Evolutionary conservation across 2,888 invertebrate species (phyloP).

Genomic region (Pseudeuparius sepicola): DNA sequence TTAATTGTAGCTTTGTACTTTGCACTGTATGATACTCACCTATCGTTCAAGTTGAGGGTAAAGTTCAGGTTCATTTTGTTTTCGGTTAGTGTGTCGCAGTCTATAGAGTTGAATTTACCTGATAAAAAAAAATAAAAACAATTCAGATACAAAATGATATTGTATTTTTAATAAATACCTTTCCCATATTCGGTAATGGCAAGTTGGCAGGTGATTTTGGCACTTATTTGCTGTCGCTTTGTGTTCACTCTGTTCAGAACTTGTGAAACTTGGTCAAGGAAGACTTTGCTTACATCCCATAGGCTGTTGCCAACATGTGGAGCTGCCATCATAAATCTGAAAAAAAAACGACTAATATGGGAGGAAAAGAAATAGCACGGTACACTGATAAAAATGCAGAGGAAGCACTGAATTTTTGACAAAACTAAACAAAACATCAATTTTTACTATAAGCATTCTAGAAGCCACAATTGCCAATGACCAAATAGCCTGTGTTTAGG

Average conservation of each 20-base stretch:
- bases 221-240: constrained; percentile 38
- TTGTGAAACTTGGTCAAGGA: constrained; percentile 48
- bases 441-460: too few species aligned
- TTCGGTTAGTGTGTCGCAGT: constrained; percentile 35
- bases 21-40: too few species aligned
- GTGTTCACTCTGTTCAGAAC: constrained; percentile 43
- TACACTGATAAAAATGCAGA: too few species aligned
- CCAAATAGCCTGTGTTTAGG: too few species aligned
- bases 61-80: constrained; percentile 53
- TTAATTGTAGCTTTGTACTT: too few species aligned
- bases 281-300: constrained; percentile 48
- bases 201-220: constrained; percentile 53
- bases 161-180: too few species aligned
- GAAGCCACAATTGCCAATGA: too few species aligned
- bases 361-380: too few species aligned
- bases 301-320: constrained; percentile 58
- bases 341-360: too few species aligned
- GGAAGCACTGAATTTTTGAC: too few species aligned
- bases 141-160: not conserved
- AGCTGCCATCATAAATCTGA: constrained; percentile 58
- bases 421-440: too few species aligned
- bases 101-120: constrained; percentile 35
- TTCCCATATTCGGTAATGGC: constrained; percentile 54
- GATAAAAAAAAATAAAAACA: constrained; percentile 1
- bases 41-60: constrained; percentile 47